Evolutionary conservation across 2,888 invertebrate species (phyloP).

Genomic region (Drosophila dives): DNA sequence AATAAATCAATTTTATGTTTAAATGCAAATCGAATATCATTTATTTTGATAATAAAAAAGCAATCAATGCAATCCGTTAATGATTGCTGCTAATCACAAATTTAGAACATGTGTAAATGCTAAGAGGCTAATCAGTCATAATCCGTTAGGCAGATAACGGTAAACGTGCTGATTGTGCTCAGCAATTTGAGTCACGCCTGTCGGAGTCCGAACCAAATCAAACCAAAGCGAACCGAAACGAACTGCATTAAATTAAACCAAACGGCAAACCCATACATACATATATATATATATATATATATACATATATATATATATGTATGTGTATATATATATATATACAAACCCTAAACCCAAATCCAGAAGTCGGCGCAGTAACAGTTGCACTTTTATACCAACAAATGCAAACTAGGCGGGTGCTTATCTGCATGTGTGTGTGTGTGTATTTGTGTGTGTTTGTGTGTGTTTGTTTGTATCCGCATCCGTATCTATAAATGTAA

Average conservation of each 20-base stretch:
- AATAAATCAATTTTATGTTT: no score
- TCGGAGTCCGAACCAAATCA: not conserved
- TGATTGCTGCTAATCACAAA: not conserved
- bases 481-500: conserved; percentile 46
- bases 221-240: not conserved
- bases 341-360: conserved; percentile 6
- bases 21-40: not conserved
- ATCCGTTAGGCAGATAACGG: conserved; percentile 23
- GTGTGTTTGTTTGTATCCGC: conserved; percentile 15
- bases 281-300: not conserved
- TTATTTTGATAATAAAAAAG: no score
- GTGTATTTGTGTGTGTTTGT: conserved; percentile 19
- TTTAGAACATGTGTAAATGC: conserved; percentile 34
- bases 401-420: conserved; percentile 42
- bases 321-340: not conserved
- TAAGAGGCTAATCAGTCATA: conserved; percentile 25
- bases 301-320: not conserved
- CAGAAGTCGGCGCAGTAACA: conserved; percentile 16
- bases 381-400: conserved; percentile 30
- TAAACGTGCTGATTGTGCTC: conserved; percentile 36
- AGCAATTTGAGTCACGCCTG: conserved; percentile 34
- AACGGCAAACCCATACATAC: not conserved
- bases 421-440: not conserved
- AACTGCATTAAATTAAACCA: not conserved
- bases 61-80: not conserved